These are phyloP conservation scores for Phocoena sinus DNA, from an alignment of 2,113 vertebrate genomes.

Conservation along the genomic window DNA sequence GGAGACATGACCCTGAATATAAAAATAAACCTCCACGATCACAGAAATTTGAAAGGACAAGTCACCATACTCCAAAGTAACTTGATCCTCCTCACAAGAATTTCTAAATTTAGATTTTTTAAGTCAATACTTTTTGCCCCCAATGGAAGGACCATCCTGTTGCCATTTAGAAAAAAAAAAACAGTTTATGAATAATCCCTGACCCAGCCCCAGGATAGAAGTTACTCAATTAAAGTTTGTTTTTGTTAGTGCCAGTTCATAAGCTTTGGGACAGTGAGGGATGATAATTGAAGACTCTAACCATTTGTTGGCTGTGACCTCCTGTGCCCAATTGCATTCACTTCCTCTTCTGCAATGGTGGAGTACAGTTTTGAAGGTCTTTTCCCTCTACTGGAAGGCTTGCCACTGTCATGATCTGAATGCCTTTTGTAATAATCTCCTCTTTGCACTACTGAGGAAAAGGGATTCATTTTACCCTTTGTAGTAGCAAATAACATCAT, in stretches of 20 bases:
- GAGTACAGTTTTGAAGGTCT: constrained; percentile 81
- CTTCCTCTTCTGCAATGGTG: constrained; percentile 74
- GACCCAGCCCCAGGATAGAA: background rate
- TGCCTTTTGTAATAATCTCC: constrained; percentile 82
- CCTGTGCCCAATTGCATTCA: constrained; percentile 80
- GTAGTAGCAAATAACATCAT: constrained; percentile 49
- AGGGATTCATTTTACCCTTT: constrained; percentile 69
- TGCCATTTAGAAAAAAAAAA: background rate
- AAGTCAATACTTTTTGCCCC: background rate
- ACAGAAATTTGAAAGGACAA: background rate
- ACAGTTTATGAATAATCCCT: background rate
- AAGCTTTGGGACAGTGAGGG: constrained; percentile 49
- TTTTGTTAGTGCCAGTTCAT: constrained; percentile 75
- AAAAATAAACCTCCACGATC: background rate
- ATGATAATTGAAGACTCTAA: constrained; percentile 76
- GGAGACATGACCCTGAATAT: background rate
- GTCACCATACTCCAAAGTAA: background rate
- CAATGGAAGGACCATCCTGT: constrained; percentile 49
- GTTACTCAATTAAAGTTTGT: background rate
- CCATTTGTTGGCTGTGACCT: constrained; percentile 84
- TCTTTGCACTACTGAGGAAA: constrained; percentile 80
- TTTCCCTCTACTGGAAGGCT: constrained; percentile 73
- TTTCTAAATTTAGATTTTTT: background rate
- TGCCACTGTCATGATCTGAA: constrained; percentile 68
- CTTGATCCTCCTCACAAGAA: background rate